phyloP scores from a whole-genome alignment of 2,113 vertebrate genomes.

The Osmerus eperlanus region DNA sequence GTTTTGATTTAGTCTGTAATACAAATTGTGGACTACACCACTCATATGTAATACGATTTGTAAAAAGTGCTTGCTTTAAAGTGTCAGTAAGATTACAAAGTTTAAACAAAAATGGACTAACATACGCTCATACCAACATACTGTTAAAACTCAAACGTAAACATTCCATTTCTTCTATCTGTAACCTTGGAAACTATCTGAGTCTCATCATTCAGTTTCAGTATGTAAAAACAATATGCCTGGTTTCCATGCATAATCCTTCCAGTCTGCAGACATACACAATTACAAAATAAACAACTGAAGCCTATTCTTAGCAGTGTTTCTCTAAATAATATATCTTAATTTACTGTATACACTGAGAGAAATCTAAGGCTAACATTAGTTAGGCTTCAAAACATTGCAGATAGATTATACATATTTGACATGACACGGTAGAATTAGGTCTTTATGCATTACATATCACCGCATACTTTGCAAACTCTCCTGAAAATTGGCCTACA shows the following conservation, averaged over 20 bases:
- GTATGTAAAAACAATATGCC: conserved; percentile 20
- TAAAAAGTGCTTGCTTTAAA: conserved; percentile 65
- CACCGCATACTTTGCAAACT: neutral
- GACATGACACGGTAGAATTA: conserved; percentile 8
- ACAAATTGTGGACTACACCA: conserved; percentile 46
- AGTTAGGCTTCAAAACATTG: conserved; percentile 7
- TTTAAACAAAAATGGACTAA: conserved; percentile 25
- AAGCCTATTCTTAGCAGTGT: conserved; percentile 17
- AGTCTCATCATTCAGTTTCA: conserved; percentile 23
- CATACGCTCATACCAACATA: too few species aligned
- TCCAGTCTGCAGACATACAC: conserved; percentile 55
- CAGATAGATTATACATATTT: neutral
- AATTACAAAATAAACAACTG: conserved; percentile 30
- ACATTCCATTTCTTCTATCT: neutral
- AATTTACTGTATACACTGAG: conserved; percentile 37
- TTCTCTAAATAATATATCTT: conserved; percentile 23
- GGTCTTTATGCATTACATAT: conserved; percentile 9
- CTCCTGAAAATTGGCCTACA: conserved; percentile 1
- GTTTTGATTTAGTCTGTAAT: conserved; percentile 35
- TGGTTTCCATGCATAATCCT: conserved; percentile 28
- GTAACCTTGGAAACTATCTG: conserved; percentile 5
- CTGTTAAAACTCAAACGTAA: too few species aligned
- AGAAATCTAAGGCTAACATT: conserved; percentile 22
- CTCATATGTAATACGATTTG: conserved; percentile 35
- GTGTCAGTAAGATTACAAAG: conserved; percentile 52